These are phyloP conservation scores for Lepidostoma basale DNA, from an alignment of 1,140 invertebrate genomes.

Conservation along the genomic window DNA sequence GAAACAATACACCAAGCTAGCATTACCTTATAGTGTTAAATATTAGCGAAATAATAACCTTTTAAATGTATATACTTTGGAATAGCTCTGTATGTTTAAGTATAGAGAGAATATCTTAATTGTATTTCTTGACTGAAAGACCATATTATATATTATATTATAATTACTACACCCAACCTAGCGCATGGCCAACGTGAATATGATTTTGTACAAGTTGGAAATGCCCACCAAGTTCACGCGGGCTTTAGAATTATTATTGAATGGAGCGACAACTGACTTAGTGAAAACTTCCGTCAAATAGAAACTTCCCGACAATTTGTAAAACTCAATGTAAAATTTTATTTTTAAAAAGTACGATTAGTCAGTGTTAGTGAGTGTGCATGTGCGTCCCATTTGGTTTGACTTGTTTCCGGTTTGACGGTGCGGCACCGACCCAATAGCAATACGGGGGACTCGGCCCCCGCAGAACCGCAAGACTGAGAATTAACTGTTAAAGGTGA, in stretches of 20 bases:
- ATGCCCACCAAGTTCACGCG: constrained; percentile 5
- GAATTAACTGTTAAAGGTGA: constrained; percentile 28
- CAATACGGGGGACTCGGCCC: constrained; percentile 22
- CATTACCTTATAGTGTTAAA: constrained; percentile 46
- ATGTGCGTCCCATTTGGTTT: constrained; percentile 39
- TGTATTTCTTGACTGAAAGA: constrained; percentile 47
- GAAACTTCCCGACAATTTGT: constrained; percentile 26
- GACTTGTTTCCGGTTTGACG: constrained; percentile 31
- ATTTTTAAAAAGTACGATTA: constrained; percentile 24
- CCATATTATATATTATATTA: constrained; percentile 37
- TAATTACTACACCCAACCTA: constrained; percentile 16
- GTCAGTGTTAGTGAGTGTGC: constrained; percentile 43
- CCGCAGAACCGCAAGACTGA: constrained; percentile 36
- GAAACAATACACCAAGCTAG: constrained; percentile 45
- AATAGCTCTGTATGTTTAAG: constrained; percentile 43
- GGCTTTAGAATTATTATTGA: constrained; percentile 13
- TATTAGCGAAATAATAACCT: constrained; percentile 28
- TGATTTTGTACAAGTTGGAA: constrained; percentile 28
- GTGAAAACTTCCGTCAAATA: constrained; percentile 9
- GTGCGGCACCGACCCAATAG: constrained; percentile 14
- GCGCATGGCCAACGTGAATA: constrained; percentile 21
- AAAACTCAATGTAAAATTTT: constrained; percentile 28
- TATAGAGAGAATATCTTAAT: constrained; percentile 43
- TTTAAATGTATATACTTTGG: constrained; percentile 45
- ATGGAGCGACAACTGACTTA: background rate